Percentiles rank a stretch among this genome's conserved stretches.
These are phyloP conservation scores for Drosophila nebulosa DNA, from an alignment of 1,140 invertebrate species.

Conservation along the genomic window DNA sequence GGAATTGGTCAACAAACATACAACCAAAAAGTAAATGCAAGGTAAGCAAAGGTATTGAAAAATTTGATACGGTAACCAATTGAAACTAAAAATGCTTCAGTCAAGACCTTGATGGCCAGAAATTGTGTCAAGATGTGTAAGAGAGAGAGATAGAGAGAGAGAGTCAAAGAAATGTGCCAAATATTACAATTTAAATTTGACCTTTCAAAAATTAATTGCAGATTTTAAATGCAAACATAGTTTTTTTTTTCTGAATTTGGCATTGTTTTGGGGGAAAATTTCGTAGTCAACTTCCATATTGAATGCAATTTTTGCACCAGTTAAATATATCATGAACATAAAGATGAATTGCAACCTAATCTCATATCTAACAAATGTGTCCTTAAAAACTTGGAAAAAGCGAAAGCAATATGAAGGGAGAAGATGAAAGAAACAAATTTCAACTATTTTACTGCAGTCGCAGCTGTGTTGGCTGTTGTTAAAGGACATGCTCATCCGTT, in stretches of 20 bases:
- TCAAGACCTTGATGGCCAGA: neutral
- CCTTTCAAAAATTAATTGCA: too few species aligned
- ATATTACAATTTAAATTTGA: neutral
- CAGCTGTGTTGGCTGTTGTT: conserved; percentile 44
- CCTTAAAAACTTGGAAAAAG: neutral
- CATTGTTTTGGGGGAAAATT: too few species aligned
- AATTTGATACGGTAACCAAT: conserved; percentile 14
- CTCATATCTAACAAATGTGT: conserved; percentile 14
- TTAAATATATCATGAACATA: neutral
- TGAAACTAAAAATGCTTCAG: neutral
- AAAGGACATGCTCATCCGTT: conserved; percentile 24
- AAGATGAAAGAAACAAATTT: conserved; percentile 38
- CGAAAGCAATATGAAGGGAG: neutral
- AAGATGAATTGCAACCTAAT: conserved; percentile 21
- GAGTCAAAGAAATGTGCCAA: neutral
- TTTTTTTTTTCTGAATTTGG: too few species aligned
- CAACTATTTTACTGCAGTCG: conserved; percentile 62
- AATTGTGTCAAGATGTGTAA: neutral
- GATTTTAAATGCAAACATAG: too few species aligned
- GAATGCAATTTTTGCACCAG: neutral
- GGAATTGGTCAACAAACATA: neutral
- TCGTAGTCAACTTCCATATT: neutral
- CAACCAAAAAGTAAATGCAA: neutral
- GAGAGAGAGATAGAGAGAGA: neutral
- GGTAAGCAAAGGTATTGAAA: conserved; percentile 28